Evolutionary conservation across 2,888 invertebrate genomes (phyloP), one percentile per base, ranked within the genome.

Genomic region (Melieria crassipennis): DNA sequence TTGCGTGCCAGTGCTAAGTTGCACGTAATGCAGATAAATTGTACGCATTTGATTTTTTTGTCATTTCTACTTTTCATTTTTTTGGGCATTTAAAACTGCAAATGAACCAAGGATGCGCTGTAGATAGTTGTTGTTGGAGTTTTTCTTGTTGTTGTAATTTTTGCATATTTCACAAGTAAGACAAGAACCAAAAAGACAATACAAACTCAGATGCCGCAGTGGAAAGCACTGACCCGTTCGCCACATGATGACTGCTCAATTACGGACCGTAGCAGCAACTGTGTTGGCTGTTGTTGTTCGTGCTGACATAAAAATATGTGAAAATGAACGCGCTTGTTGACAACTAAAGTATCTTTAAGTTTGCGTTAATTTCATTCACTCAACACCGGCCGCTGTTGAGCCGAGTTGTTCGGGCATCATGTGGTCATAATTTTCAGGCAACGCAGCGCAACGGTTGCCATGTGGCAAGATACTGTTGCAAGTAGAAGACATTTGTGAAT

Each of bases 1-100:
- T 78, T 76, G 78, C 78, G 77, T 78, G 78, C 77, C 75, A 70
- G 73, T 72, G 73, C 70, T 68, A 63, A 71, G 73, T 73, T 75
- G 77, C 78, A 78, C 78, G 77, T 77, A 76, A 78, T 78, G 76
- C 74, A 76, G 74, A 77, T 77, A 77, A 77, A 77, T 76, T 77
- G 75, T 73, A 74, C 71, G 71, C 72, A 75, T 77, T 71, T 67
- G 50, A 65, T 65, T 64, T 58, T 10, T 13, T 46, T 46, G 48
- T 65, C 16, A n/a, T 56, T 57, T 65, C 65, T 57, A 30, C 30
- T 30, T 30, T 30, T 11, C 10, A 50, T 50, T 50, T 50, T 50
- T 50, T 50, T 50, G 2, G 30, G 30, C 30, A 30, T 30, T 30
- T 30, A 30, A 30, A 30, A 2, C 30, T 30, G 30, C 30, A 30